Conservation (phyloP, 2,888 invertebrate species). For the Polydesmus complanatus region DNA sequence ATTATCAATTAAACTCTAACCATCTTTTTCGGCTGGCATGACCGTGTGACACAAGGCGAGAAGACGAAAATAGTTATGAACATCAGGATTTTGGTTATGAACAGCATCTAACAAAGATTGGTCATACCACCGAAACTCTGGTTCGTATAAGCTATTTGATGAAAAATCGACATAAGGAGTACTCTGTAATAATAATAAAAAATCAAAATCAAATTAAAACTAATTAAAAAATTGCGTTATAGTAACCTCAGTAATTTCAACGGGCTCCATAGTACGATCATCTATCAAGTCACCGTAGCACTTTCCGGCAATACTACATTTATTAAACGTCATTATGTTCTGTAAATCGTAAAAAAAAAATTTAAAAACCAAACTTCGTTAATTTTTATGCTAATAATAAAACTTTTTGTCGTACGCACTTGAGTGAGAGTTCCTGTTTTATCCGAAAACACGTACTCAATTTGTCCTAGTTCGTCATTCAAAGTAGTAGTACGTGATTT, state of each 20-base stretch:
- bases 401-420: constrained; percentile 27
- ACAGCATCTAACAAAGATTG: constrained; percentile 68
- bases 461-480: constrained; percentile 97
- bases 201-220: background rate
- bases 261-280: constrained; percentile 67
- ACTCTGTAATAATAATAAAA: constrained; percentile 40
- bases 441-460: constrained; percentile 98
- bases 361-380: too few species aligned
- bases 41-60: constrained; percentile 96
- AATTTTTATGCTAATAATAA: background rate
- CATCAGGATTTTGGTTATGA: constrained; percentile 50
- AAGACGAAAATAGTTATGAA: constrained; percentile 76
- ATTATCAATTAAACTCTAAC: constrained; percentile 34
- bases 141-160: constrained; percentile 81
- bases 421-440: constrained; percentile 97
- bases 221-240: background rate
- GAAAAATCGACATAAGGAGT: constrained; percentile 79
- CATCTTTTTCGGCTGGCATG: constrained; percentile 85
- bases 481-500: constrained; percentile 94
- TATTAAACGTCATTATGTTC: constrained; percentile 99
- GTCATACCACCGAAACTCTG: constrained; percentile 90
- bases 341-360: constrained; percentile 31
- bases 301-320: constrained; percentile 86
- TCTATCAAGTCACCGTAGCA: constrained; percentile 86
- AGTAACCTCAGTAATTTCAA: constrained; percentile 67